A percentile compares a stretch with the other conserved stretches of the same genome.
These are phyloP conservation scores for Macrotus californicus DNA, from an alignment of 2,113 vertebrate genomes.

Conservation along the genomic window DNA sequence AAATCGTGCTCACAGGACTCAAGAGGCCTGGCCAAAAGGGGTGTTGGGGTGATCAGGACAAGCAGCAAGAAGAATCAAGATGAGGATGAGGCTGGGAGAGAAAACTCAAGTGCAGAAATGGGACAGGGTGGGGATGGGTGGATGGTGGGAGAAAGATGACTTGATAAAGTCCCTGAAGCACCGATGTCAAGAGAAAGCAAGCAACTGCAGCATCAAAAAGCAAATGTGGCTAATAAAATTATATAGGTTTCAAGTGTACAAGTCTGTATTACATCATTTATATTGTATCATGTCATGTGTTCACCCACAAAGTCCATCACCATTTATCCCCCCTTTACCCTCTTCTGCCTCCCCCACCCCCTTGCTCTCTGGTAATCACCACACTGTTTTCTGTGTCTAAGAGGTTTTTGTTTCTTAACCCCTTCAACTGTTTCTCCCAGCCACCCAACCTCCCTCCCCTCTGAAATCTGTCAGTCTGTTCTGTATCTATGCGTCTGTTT, in stretches of 20 bases:
- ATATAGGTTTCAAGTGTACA: background rate
- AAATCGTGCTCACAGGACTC: background rate
- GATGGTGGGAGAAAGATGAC: background rate
- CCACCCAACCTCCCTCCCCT: background rate
- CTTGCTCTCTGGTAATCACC: background rate
- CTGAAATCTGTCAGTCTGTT: background rate
- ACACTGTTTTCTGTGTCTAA: background rate
- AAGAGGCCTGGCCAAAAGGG: background rate
- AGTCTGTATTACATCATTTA: background rate
- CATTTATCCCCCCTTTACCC: background rate
- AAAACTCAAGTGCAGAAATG: background rate
- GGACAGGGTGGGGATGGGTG: accelerated
- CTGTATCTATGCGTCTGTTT: background rate
- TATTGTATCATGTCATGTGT: background rate
- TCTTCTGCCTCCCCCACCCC: background rate
- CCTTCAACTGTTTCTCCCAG: background rate
- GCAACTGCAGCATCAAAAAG: background rate
- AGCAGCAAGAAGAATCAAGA: background rate
- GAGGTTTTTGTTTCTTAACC: background rate
- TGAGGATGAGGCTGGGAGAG: background rate
- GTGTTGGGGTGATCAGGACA: background rate
- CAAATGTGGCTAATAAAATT: background rate
- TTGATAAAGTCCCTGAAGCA: background rate
- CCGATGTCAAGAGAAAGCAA: background rate
- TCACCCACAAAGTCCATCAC: background rate